A percentile compares a stretch with the other conserved stretches of the same genome.
These are phyloP conservation scores for Anabas testudineus DNA, from an alignment of 2,797 vertebrate genomes.

Conservation along the genomic window DNA sequence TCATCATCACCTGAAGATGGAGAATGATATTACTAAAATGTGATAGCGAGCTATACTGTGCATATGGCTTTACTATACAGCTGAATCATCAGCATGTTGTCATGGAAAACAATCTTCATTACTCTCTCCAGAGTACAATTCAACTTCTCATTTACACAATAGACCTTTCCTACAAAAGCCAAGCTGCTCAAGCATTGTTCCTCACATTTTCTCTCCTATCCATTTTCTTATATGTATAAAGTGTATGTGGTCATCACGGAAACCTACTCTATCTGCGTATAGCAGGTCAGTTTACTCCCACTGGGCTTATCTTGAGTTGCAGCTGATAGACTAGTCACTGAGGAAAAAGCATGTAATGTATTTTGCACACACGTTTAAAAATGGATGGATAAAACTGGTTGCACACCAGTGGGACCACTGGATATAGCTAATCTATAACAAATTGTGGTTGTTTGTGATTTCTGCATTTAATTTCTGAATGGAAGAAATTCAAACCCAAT, in stretches of 20 bases:
- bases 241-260: background rate
- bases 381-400: constrained; percentile 13
- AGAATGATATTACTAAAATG: constrained; percentile 24
- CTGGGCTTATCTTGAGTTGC: constrained; percentile 38
- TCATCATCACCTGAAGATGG: constrained; percentile 43
- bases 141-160: constrained; percentile 36
- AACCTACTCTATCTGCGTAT: constrained; percentile 28
- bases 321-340: constrained; percentile 26
- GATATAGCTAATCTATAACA: constrained; percentile 14
- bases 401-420: constrained; percentile 16
- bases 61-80: background rate
- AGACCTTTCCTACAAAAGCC: constrained; percentile 30
- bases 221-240: constrained; percentile 10
- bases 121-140: constrained; percentile 8
- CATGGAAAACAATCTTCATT: background rate
- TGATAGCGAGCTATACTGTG: background rate
- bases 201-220: constrained; percentile 11
- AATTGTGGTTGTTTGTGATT: constrained; percentile 25
- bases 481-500: background rate
- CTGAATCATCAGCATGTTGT: background rate
- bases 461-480: background rate
- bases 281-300: constrained; percentile 36
- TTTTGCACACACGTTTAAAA: too few relatives aligned
- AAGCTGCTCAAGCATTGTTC: constrained; percentile 46
- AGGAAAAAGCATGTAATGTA: background rate